These are phyloP conservation scores for Mesochorus sp. DNA, from an alignment of 2,888 invertebrate genomes.

Conservation along the genomic window DNA sequence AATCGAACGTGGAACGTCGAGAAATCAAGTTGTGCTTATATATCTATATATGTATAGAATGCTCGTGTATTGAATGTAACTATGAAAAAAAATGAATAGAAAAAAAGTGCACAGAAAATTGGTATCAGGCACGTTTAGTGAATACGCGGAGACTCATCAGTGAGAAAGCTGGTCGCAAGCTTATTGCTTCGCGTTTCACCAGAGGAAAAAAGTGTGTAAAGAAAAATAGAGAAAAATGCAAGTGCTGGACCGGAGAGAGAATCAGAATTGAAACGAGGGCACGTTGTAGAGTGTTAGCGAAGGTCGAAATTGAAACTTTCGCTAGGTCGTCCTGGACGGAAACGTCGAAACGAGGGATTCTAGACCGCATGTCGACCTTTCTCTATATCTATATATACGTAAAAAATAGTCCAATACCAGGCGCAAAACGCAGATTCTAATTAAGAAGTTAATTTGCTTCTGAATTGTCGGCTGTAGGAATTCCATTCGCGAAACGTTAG, in stretches of 20 bases:
- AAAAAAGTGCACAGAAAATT: background rate
- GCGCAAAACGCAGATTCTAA: constrained; percentile 38
- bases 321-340: constrained; percentile 17
- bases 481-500: constrained; percentile 49
- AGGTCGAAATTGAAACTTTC: constrained; percentile 63
- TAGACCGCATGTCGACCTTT: constrained; percentile 5
- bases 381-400: background rate
- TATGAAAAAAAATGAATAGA: background rate
- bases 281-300: constrained; percentile 43
- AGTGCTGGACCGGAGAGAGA: background rate
- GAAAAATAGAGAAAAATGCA: constrained; percentile 30
- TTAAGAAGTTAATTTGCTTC: constrained; percentile 52
- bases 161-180: constrained; percentile 21
- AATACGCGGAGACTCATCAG: constrained; percentile 37
- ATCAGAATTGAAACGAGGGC: background rate
- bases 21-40: background rate
- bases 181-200: background rate
- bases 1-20: too few species aligned
- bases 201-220: constrained; percentile 12
- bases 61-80: background rate
- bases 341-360: constrained; percentile 53
- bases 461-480: constrained; percentile 34
- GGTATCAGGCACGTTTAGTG: constrained; percentile 18
- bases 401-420: background rate
- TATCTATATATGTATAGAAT: background rate